Evolutionary conservation across 1,140 invertebrate genomes (phyloP).

Genomic region (Drosophila albomicans): DNA sequence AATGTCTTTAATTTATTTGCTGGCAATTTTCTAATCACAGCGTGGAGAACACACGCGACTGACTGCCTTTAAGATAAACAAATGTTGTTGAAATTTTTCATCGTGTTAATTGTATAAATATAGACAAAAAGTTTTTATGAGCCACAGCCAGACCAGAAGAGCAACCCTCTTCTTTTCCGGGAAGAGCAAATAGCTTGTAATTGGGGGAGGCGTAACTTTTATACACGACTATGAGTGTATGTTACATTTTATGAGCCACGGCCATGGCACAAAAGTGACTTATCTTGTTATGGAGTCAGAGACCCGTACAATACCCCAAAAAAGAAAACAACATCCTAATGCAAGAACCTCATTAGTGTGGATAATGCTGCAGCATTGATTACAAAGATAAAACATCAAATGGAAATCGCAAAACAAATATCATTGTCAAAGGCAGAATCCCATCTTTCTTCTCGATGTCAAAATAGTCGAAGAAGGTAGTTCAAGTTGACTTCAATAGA

Average conservation of each 20-base stretch:
- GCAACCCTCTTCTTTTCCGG: conserved; percentile 61
- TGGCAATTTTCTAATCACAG: conserved; percentile 77
- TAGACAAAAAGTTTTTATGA: conserved; percentile 78
- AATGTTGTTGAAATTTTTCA: conserved; percentile 54
- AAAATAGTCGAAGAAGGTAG: neutral
- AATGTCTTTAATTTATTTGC: conserved; percentile 75
- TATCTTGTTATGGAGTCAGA: conserved; percentile 66
- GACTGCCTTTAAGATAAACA: conserved; percentile 75
- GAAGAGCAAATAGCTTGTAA: conserved; percentile 65
- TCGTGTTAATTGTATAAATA: conserved; percentile 81
- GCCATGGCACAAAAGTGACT: conserved; percentile 64
- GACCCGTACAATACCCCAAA: conserved; percentile 1
- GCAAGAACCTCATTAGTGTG: conserved; percentile 25
- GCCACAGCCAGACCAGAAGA: conserved; percentile 56
- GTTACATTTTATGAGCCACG: conserved; percentile 69
- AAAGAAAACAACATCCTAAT: conserved; percentile 12
- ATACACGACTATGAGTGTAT: conserved; percentile 29
- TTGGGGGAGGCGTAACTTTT: conserved; percentile 35
- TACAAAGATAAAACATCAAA: conserved; percentile 26
- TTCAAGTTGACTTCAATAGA: neutral
- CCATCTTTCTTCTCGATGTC: neutral
- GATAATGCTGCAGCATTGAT: conserved; percentile 14
- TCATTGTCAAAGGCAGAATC: neutral
- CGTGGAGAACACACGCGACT: conserved; percentile 44
- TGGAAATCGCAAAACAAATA: neutral